Percentiles rank a stretch among this genome's conserved stretches.
Evolutionary conservation across 2,113 vertebrate genomes (phyloP).

Genomic region (Datnioides undecimradiatus): DNA sequence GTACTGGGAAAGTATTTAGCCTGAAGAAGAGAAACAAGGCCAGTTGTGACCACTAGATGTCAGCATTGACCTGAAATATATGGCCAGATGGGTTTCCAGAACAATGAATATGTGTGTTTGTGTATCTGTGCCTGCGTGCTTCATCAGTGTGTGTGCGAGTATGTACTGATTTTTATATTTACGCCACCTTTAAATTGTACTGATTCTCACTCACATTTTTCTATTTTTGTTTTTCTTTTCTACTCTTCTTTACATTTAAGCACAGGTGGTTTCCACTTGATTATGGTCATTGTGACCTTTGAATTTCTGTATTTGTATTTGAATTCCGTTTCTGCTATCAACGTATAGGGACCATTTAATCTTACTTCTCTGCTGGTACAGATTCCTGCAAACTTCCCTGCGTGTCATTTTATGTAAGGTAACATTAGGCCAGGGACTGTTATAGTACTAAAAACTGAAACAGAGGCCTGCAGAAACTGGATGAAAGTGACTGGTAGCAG

Average conservation of each 20-base stretch:
- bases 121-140: background rate
- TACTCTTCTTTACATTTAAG: background rate
- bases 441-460: background rate
- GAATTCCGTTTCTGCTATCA: background rate
- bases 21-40: background rate
- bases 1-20: background rate
- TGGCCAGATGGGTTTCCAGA: background rate
- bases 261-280: background rate
- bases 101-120: background rate
- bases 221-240: background rate
- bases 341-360: background rate
- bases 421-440: no score
- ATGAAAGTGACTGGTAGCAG: background rate
- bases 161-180: no score
- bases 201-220: background rate
- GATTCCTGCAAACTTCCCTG: no score
- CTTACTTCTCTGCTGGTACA: no score
- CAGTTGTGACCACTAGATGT: constrained; percentile 61
- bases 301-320: background rate
- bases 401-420: no score
- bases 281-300: background rate
- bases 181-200: background rate
- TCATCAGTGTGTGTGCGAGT: background rate
- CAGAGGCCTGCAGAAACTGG: background rate
- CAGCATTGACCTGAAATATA: constrained; percentile 34